Evolutionary conservation across 2,113 vertebrate species (phyloP).

Genomic region (Ursus arctos): DNA sequence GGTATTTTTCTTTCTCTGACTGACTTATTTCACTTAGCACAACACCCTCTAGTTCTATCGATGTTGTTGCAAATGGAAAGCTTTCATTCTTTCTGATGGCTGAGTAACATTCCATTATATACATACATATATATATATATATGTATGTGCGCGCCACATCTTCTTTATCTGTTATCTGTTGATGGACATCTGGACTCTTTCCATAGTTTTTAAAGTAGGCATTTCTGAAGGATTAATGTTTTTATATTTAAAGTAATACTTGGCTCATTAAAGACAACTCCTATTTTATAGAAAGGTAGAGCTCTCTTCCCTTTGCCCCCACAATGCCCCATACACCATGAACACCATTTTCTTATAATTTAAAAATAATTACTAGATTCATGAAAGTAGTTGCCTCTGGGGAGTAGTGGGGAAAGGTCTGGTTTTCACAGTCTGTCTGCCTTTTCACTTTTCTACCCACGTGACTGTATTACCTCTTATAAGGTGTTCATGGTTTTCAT

Average conservation of each 20-base stretch:
- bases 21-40: not conserved
- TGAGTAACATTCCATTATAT: not conserved
- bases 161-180: not conserved
- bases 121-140: no score
- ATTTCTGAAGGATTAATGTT: slow-evolving; percentile 27
- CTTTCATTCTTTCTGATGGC: not conserved
- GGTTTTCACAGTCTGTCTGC: not conserved
- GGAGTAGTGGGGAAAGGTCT: not conserved
- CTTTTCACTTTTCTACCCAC: not conserved
- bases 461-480: not conserved
- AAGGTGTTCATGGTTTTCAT: not conserved
- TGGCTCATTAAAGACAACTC: not conserved
- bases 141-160: not conserved
- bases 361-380: not conserved
- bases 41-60: not conserved
- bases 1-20: not conserved
- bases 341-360: not conserved
- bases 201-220: not conserved
- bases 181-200: not conserved
- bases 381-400: not conserved
- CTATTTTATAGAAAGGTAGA: not conserved
- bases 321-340: not conserved
- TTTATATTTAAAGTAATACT: slow-evolving; percentile 22
- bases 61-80: not conserved
- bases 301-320: not conserved